Base-by-base conservation (phyloP, 2,888 invertebrate genomes). In the Eubasilissa splendida region DNA sequence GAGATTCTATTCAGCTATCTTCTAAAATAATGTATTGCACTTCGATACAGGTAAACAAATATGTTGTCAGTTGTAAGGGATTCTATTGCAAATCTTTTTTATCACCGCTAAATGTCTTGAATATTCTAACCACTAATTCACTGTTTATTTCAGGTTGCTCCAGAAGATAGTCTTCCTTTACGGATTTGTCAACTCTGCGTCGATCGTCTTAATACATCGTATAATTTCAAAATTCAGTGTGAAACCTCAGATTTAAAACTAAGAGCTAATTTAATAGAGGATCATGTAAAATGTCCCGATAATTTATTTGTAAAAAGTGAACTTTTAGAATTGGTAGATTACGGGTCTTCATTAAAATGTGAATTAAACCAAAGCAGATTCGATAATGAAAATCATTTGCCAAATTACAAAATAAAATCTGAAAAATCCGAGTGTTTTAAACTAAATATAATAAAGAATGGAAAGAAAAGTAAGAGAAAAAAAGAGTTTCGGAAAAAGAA, bases 181-280 rank as follows among this genome's bases (percentile, higher is more conserved):
- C 58, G 60, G 14, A 83, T 84, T 53, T 84, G 84, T 58, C 8
- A 56, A 52, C n/a, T 33, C 31, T 84, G 84, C 59, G 11, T 77
- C 10, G 75, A 79, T 31, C 80, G 77, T 12, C 66, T 83, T 12
- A 80, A 84, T 65, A 59, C 53, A 59, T 84, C 81, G 8, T 84
- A 83, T 52, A 59, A 82, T 31, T 84, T 84, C 63, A 84, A 81
- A 82, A 56, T 77, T 63, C 80, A 77, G 54, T 84, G 84, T 65
- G 83, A 84, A 77, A 42, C 66, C 58, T 82, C 82, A 42, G 84
- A 84, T 73, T 56, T 56, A 7, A 83, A 80, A 50, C 71, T 84
- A 10, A 75, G 83, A 74, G 76, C 42, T 33, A 56, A 79, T n/a
- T 22, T 70, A 14, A 11, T 5, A 14, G 22, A 42, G 42, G 42